Evolutionary conservation across 2,888 invertebrate species (phyloP), one percentile per base, ranked within the genome.

Genomic region (Tethea ocularis): DNA sequence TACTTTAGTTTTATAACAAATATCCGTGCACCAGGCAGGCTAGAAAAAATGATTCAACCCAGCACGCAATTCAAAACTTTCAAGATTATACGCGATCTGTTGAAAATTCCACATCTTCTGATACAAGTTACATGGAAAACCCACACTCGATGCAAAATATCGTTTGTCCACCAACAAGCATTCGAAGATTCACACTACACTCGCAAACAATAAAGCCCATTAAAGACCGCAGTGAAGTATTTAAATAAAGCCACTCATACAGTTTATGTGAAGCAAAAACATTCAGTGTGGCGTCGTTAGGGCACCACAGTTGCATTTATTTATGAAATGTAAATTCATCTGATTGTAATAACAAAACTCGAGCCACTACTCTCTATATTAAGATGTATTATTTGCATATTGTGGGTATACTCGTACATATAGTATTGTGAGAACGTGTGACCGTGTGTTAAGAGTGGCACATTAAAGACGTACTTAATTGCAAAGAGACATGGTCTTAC

Each of bases 331-430:
- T 91, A 93, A 93, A 93, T 93, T 80, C 84, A 84, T 86, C 87
- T 91, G 92, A 91, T 93, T 93, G 93, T 93, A 93, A 93, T 93
- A 93, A 92, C 93, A 92, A 93, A 93, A 93, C 91, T 83, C 82
- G 78, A 82, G 86, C 84, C 86, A 86, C 84, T 84, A 87, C 85
- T 82, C 88, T 87, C 90, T 93, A 90, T 92, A 93, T 93, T 93
- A 92, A 93, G 93, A 93, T 93, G 93, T 93, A 86, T 76, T 88
- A 93, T 93, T 93, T 90, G 91, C 93, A 93, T 93, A 88, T 76
- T 74, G 86, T 26, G 7, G 26, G 26, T 79, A 82, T 84, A 46
- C 46, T 46, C 33, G 33, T 33, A 33, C 54, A 15, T 54, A 54
- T 54, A 36, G 36, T 22, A 33, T 36, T 36, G 78, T 80, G 79